Evolutionary conservation across 2,888 invertebrate species (phyloP), one percentile per base, ranked within the genome.

Genomic region (Tipula helvola): DNA sequence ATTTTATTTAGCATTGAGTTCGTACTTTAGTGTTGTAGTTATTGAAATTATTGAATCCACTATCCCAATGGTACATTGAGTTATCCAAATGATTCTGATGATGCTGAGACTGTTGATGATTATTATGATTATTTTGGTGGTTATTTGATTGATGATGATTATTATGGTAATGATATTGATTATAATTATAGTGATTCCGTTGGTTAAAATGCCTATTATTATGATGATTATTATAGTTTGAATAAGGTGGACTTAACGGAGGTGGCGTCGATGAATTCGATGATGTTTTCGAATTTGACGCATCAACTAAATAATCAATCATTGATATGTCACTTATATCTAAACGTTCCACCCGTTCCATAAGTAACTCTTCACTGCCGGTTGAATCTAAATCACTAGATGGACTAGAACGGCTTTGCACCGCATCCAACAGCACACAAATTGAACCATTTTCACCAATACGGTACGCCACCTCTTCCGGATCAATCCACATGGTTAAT

Each of bases 401-500:
- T 86, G 88, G 87, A 86, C 87, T 88, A 36, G 86, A 71, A 44
- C 88, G 87, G 86, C 85, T 87, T 44, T 85, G 87, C 5, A 52
- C 86, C 52, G 87, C 87, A 86, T 93, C 92, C 89, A 92, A 94
- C 8, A 94, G 90, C 0, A 93, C 93, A 88, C 94, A 94, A 88
- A 94, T 93, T 88, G 93, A 93, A 36, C 94, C 94, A 89, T 94
- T 93, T 89, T 94, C 94, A 36, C 94, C 94, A 89, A 94, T 93
- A 89, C 94, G 91, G 90, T 94, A 94, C 12, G 93, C 93, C 8
- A 96, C 96, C 91, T 95, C 95, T 88, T 92, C 92, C 2, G 95
- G 96, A 90, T 96, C 96, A 88, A 96, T 94, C 96, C 96, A 96
- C 91, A 96, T 93, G 42, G 95, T 95, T 16, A 96, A 92, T 91